Conservation (phyloP, 2,113 vertebrate species). For the Nibea albiflora region DNA sequence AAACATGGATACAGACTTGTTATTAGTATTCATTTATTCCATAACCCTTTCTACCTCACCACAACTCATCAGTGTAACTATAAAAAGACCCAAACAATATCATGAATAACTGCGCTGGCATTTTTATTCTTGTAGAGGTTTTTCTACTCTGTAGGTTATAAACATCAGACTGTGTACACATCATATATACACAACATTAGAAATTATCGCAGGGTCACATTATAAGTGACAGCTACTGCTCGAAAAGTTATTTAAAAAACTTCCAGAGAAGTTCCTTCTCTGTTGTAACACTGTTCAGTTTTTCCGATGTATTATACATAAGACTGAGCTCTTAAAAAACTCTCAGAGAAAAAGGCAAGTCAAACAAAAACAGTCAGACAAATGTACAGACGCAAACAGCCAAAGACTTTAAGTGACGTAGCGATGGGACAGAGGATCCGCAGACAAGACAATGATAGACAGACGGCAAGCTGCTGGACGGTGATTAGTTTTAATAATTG, state of each 20-base stretch:
- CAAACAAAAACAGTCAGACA: constrained; percentile 24
- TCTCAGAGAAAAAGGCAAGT: constrained; percentile 1
- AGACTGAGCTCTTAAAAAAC: constrained; percentile 3
- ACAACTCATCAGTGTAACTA: not conserved
- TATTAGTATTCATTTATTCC: not conserved
- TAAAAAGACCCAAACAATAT: not conserved
- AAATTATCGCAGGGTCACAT: not conserved
- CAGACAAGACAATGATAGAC: constrained; percentile 44
- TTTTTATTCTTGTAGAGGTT: not conserved
- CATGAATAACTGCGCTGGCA: not conserved
- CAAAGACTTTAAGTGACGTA: constrained; percentile 30
- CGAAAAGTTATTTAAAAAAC: not conserved
- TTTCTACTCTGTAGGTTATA: constrained; percentile 6
- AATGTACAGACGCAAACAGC: constrained; percentile 11
- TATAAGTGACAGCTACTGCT: not conserved
- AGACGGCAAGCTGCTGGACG: constrained; percentile 54
- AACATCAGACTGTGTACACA: not conserved
- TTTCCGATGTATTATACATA: not conserved
- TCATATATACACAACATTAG: not conserved
- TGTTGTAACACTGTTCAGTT: not conserved
- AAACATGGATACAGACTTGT: constrained; percentile 47
- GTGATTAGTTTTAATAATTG: constrained; percentile 82
- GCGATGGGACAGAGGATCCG: constrained; percentile 10
- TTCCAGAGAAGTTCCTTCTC: not conserved
- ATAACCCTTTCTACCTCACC: not conserved